A percentile compares a stretch with the other conserved stretches of the same genome.
Conservation (phyloP, 2,113 vertebrate species). For the Xiphorhynchus elegans region DNA sequence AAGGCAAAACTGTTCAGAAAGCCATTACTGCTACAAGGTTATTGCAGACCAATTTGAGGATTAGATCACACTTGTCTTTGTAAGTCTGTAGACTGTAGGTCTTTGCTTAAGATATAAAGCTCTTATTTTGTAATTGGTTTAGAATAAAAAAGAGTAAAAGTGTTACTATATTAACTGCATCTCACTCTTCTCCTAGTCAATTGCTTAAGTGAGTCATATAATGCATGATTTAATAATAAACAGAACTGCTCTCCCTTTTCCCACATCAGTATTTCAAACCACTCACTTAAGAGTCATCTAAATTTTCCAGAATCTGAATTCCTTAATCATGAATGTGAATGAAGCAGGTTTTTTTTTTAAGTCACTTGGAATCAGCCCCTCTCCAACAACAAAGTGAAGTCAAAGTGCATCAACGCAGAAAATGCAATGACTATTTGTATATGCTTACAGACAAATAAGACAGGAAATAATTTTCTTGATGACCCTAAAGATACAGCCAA, state of each 20-base stretch:
- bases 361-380: not conserved
- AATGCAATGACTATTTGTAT: not conserved
- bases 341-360: not conserved
- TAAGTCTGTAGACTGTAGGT: not conserved
- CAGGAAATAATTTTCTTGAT: not conserved
- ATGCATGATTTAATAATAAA: not conserved
- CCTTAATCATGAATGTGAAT: not conserved
- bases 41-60: not conserved
- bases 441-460: not conserved
- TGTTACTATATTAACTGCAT: not conserved
- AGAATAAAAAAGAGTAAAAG: not conserved
- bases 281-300: not conserved
- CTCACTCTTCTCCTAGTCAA: not conserved
- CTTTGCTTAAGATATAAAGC: not conserved
- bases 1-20: not conserved
- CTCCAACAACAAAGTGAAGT: not conserved
- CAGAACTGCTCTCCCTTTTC: not conserved
- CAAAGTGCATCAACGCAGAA: not conserved
- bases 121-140: not conserved
- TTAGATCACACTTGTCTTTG: not conserved
- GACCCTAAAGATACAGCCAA: not conserved
- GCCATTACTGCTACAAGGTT: not conserved
- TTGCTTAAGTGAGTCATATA: not conserved
- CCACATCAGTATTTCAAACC: not conserved
- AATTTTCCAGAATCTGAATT: not conserved